Conservation (phyloP, 2,888 invertebrate species). For the Dynastes hyllus region DNA sequence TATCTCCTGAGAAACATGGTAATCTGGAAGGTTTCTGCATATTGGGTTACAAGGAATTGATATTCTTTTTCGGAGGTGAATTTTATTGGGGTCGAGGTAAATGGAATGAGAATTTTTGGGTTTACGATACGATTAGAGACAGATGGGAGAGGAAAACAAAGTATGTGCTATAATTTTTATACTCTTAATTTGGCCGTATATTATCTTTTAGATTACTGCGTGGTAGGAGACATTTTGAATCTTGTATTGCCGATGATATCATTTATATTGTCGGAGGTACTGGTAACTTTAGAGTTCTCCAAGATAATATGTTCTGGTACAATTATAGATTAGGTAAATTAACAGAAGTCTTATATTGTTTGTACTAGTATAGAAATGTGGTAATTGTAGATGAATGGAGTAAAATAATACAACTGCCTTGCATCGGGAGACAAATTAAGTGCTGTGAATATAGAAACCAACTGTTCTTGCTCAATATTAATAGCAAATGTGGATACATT, state of each 20-base stretch:
- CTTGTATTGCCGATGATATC: conserved; percentile 63
- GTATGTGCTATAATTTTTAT: conserved; percentile 54
- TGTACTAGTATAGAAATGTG: no score
- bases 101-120: conserved; percentile 67
- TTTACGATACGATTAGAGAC: conserved; percentile 64
- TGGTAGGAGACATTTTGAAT: conserved; percentile 67
- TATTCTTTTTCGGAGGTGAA: conserved; percentile 68
- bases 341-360: no score
- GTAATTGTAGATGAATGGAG: conserved; percentile 63
- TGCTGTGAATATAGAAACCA: conserved; percentile 63
- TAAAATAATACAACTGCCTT: conserved; percentile 60
- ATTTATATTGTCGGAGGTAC: conserved; percentile 67
- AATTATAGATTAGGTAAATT: conserved; percentile 59
- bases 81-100: conserved; percentile 63
- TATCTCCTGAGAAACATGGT: conserved; percentile 56
- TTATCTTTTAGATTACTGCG: conserved; percentile 61
- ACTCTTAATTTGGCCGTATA: neutral
- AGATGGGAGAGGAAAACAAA: conserved; percentile 63
- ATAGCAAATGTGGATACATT: conserved; percentile 61
- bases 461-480: conserved; percentile 62
- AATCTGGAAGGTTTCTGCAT: conserved; percentile 55
- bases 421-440: conserved; percentile 61
- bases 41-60: conserved; percentile 64
- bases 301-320: conserved; percentile 66
- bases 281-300: conserved; percentile 64